Evolutionary conservation across 2,797 vertebrate genomes (phyloP), one percentile per base, ranked within the genome.

Genomic region (Galago senegalensis): DNA sequence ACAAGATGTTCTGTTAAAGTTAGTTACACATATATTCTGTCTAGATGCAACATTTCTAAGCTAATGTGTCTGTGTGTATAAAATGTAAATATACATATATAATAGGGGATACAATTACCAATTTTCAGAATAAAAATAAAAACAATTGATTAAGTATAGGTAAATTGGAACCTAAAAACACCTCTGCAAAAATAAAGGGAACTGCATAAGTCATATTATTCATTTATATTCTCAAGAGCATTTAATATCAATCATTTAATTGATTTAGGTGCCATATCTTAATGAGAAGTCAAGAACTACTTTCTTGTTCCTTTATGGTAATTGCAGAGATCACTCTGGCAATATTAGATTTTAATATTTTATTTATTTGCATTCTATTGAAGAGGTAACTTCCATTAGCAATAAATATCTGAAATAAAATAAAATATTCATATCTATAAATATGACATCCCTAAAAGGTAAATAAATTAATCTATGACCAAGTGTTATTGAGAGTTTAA

Each of bases 91-190:
- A 21, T 8, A 34, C 81, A 0, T 72, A 60, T 69, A 25, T 75
- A 80, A 58, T 43, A 63, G 27, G 1, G 82, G 23, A 82, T 91
- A 23, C 88, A 94, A 67, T 34, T 75, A 67, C 9, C 13, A 13
- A 82, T 83, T 60, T 91, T 96, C 5, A 94, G 21, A 93, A 82
- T 37, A 95, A 95, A 94, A 86, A 67, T 89, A 2, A 84, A 53
- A 60, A 31, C 49, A 43, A 73, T 43, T 87, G 9, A 75, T 79
- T 31, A 65, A 80, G 14, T 29, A 2, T 11, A 56, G 46, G 23
- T 72, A 61, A 93, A 81, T 89, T 49, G 85, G 43, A 11, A 65
- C 6, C 77, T 92, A 81, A 87, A 84, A 69, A 0, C 13, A 31
- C 7, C 90, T 79, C 3, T 40, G 5, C 49, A 67, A 85, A 92